Conservation (phyloP, 2,113 vertebrate species). For the Podarcis muralis region DNA sequence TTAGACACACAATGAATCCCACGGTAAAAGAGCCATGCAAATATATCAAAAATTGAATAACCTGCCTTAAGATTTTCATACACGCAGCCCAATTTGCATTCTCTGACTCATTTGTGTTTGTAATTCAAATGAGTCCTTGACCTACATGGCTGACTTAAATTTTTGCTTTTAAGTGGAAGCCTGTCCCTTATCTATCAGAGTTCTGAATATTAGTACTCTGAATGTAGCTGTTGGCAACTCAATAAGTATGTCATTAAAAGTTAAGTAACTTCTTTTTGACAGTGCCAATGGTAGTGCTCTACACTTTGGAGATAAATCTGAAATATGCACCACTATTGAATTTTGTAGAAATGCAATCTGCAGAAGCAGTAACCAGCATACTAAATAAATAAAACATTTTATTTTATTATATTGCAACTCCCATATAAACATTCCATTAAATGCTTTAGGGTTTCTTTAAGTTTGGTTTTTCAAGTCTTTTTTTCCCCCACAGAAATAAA, state of each 20-base stretch:
- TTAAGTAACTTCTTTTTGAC: background rate
- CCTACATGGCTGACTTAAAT: background rate
- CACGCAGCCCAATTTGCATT: background rate
- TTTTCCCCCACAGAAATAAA: background rate
- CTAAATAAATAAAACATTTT: background rate
- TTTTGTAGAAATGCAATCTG: background rate
- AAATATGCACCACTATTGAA: background rate
- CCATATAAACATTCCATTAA: background rate
- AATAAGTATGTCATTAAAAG: background rate
- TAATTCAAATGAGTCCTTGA: constrained; percentile 16
- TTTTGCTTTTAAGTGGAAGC: constrained; percentile 12
- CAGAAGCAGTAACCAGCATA: background rate
- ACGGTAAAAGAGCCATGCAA: background rate
- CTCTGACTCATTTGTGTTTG: constrained; percentile 5
- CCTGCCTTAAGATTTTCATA: background rate
- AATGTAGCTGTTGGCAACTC: constrained; percentile 8
- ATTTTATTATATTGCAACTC: background rate
- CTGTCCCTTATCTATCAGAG: background rate
- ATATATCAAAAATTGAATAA: background rate
- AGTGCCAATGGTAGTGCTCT: background rate
- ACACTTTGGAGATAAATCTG: background rate
- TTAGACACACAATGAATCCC: background rate
- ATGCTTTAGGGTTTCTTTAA: accelerated
- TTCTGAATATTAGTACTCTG: background rate
- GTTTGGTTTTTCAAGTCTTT: background rate